Percentiles rank a stretch among this genome's conserved stretches.
Evolutionary conservation across 2,797 vertebrate species (phyloP).

Genomic region (Bucorvus abyssinicus): DNA sequence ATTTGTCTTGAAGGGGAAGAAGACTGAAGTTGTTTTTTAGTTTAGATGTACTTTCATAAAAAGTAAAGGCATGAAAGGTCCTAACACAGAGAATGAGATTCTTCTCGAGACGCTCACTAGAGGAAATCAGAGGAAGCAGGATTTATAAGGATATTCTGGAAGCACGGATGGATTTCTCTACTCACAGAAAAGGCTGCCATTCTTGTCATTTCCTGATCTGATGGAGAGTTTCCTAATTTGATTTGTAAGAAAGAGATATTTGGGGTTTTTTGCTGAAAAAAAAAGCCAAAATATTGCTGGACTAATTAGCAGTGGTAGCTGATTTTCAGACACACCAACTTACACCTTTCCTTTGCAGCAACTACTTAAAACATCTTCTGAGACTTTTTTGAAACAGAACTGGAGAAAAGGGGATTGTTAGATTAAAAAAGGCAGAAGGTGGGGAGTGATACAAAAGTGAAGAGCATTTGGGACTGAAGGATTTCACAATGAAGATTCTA

Average conservation of each 20-base stretch:
- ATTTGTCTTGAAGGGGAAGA: not conserved
- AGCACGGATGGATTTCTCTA: not conserved
- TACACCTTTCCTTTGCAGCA: not conserved
- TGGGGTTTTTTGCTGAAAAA: not conserved
- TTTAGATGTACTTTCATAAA: not conserved
- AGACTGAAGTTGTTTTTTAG: not conserved
- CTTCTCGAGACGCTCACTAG: not conserved
- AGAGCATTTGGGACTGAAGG: not conserved
- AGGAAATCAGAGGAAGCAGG: not conserved
- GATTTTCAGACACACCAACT: not conserved
- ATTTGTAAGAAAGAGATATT: not conserved
- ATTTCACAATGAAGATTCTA: not conserved
- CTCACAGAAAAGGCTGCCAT: not conserved
- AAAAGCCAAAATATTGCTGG: not conserved
- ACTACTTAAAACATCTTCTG: not conserved
- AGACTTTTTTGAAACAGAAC: not conserved
- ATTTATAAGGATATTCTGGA: not conserved
- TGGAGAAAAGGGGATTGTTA: not conserved
- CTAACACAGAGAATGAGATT: not conserved
- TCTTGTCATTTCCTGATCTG: not conserved
- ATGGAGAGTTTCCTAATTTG: not conserved
- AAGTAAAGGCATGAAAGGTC: not conserved
- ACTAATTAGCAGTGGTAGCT: not conserved
- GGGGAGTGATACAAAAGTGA: not conserved
- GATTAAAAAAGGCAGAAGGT: not conserved